Percentiles rank a stretch among this genome's conserved stretches.
Conservation (phyloP, 2,797 vertebrate species). For the Lacerta agilis region DNA sequence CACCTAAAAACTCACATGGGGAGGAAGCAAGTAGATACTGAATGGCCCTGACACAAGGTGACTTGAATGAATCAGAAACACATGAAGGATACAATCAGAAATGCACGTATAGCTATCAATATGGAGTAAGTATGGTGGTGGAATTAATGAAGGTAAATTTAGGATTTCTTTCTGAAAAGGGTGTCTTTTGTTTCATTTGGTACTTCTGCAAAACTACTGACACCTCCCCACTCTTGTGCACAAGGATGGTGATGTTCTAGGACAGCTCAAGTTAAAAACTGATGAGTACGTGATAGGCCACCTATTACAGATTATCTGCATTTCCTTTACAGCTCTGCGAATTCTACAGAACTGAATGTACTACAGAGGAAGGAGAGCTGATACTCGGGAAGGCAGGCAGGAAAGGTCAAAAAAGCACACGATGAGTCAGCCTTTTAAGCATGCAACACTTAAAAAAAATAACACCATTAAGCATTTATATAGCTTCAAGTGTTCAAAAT, state of each 20-base stretch:
- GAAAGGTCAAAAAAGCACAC: neutral
- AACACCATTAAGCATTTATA: neutral
- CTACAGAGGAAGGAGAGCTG: neutral
- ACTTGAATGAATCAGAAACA: neutral
- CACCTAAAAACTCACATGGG: neutral
- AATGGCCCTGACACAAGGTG: neutral
- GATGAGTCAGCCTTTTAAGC: neutral
- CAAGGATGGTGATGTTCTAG: neutral
- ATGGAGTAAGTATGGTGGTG: too few relatives aligned
- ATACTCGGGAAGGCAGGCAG: neutral
- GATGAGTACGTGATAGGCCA: neutral
- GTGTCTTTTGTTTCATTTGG: neutral
- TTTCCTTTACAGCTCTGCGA: constrained; percentile 28
- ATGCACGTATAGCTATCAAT: too few relatives aligned
- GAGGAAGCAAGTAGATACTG: neutral
- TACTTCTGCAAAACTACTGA: neutral
- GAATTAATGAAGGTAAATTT: neutral
- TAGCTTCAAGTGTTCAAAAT: neutral
- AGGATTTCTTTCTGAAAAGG: neutral
- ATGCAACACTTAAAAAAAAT: neutral
- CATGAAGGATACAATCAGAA: neutral
- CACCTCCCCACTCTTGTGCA: neutral
- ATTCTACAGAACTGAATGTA: neutral
- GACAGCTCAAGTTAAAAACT: neutral
- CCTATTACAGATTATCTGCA: neutral